Evolutionary conservation across 2,113 vertebrate genomes (phyloP), one percentile per base, ranked within the genome.

Genomic region (Lipophrys pholis): DNA sequence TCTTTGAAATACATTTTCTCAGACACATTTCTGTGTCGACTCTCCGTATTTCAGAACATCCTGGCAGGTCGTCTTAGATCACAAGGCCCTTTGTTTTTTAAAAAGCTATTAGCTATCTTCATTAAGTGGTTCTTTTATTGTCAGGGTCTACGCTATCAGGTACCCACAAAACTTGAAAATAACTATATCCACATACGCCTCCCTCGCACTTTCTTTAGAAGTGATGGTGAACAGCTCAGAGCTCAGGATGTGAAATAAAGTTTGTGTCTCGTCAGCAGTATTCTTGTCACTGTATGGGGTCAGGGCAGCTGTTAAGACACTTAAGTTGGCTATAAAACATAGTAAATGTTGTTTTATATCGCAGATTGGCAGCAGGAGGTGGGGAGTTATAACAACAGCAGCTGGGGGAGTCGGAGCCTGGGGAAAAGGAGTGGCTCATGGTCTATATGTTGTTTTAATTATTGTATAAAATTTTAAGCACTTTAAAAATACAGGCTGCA

Each of bases 241-340:
- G 39, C 36, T 55, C 11, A 66, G 71, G 30, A 16, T 50, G 58
- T 40, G 59, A 73, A 59, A 63, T 61, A 59, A 78, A 59, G 62
- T 67, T 81, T 71, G 61, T 71, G 78, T 75, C 74, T 53, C 67
- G 60, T 84, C 78, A 84, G 78, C 82, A 71, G 42, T 77, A 41
- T 73, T 66, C 21, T 57, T 74, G 65, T 74, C 69, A 70, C 60
- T 58, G 60, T 53, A 9, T 63, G 69, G 53, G 66, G 66, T 76
- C 75, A 85, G 48, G 70, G 53, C 78, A 64, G 74, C 83, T 71
- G 66, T 72, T 71, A 64, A 75, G 52, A 72, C 62, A 46, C 74
- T 81, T 75, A 59, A 68, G 52, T 52, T 51, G 48, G 10, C 30
- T 7, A 71, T 81, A 75, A 75, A 78, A 58, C 39, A 42, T 58